Conservation (phyloP, 2,113 vertebrate species). For the Nematolebias whitei region DNA sequence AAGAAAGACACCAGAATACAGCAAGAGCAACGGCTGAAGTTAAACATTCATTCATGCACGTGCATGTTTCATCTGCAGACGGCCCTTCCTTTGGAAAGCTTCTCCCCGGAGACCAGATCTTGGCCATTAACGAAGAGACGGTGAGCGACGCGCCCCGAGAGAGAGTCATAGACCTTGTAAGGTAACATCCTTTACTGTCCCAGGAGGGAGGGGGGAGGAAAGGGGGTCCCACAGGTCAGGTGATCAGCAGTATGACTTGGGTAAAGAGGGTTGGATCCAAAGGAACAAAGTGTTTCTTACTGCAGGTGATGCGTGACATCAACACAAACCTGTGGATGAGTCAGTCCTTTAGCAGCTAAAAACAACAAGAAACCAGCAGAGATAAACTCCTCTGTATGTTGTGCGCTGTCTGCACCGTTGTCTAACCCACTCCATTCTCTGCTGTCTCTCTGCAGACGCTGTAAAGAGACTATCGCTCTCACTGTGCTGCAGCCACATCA, state of each 20-base stretch:
- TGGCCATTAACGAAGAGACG: constrained; percentile 94
- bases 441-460: constrained; percentile 84
- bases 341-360: constrained; percentile 56
- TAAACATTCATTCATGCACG: constrained; percentile 2
- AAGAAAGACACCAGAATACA: not conserved
- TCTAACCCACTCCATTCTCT: constrained; percentile 68
- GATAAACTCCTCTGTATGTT: constrained; percentile 55
- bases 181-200: constrained; percentile 88
- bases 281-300: constrained; percentile 37
- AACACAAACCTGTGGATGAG: constrained; percentile 59
- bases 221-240: constrained; percentile 3
- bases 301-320: constrained; percentile 43
- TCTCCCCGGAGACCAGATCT: constrained; percentile 94
- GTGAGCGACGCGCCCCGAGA: constrained; percentile 93
- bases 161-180: constrained; percentile 98
- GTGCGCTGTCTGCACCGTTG: constrained; percentile 45
- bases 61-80: constrained; percentile 74
- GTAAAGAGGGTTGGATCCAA: constrained; percentile 38
- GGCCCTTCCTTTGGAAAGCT: constrained; percentile 96
- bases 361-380: constrained; percentile 49
- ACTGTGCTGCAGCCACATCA: constrained; percentile 95
- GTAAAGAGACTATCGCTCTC: constrained; percentile 93
- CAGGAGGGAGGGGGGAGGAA: constrained; percentile 66
- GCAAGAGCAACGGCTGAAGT: not conserved
- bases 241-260: constrained; percentile 20